Percentiles rank a stretch among this genome's conserved stretches.
These are phyloP conservation scores for Himalopsyche japonica DNA, from an alignment of 2,888 invertebrate genomes.

Conservation along the genomic window DNA sequence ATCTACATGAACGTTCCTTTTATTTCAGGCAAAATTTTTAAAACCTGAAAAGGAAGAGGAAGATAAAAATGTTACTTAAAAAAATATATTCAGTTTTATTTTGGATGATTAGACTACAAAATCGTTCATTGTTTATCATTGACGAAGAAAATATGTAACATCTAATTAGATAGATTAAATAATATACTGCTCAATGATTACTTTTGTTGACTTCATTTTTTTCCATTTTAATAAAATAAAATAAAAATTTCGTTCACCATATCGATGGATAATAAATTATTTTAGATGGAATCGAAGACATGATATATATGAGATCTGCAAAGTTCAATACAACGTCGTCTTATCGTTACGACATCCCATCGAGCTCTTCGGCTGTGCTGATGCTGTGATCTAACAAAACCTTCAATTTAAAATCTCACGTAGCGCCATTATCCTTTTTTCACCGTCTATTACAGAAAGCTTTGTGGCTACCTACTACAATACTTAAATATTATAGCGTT, in stretches of 20 bases:
- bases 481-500: not conserved
- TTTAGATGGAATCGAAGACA: not conserved
- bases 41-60: too few species aligned
- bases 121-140: too few species aligned
- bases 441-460: not conserved
- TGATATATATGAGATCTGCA: not conserved
- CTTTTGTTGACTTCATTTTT: too few species aligned
- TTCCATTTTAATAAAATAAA: too few species aligned
- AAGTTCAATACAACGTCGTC: not conserved
- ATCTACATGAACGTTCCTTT: not conserved
- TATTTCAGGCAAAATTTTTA: not conserved
- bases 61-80: too few species aligned
- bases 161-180: too few species aligned
- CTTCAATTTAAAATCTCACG: not conserved
- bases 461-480: not conserved
- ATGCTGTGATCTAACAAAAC: not conserved
- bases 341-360: not conserved
- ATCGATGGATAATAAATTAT: too few species aligned
- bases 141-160: too few species aligned
- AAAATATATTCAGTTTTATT: too few species aligned
- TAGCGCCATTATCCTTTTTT: not conserved
- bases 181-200: too few species aligned
- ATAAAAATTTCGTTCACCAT: too few species aligned
- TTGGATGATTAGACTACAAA: too few species aligned
- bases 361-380: not conserved